Evolutionary conservation across 2,797 vertebrate species (phyloP).

Genomic region (Champsocephalus gunnari): DNA sequence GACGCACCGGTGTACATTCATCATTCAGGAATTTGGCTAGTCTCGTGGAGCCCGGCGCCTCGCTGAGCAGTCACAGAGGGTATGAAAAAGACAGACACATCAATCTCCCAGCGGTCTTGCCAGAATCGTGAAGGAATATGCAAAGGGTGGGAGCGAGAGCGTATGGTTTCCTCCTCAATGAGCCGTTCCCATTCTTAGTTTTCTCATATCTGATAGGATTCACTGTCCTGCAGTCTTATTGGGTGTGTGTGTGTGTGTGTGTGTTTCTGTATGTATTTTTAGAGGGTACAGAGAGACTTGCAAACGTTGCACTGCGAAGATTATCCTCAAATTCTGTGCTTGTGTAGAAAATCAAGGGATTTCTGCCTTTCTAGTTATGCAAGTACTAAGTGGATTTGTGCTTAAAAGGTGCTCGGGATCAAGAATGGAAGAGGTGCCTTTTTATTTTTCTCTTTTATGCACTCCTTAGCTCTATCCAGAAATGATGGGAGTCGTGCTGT

Average conservation of each 20-base stretch:
- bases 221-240: slow-evolving; percentile 59
- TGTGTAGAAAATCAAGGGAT: slow-evolving; percentile 65
- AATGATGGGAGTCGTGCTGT: slow-evolving; percentile 64
- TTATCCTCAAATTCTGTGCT: slow-evolving; percentile 68
- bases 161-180: slow-evolving; percentile 65
- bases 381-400: slow-evolving; percentile 66
- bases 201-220: slow-evolving; percentile 68
- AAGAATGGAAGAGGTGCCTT: slow-evolving; percentile 56
- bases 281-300: slow-evolving; percentile 34
- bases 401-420: slow-evolving; percentile 73
- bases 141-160: slow-evolving; percentile 48
- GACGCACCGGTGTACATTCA: slow-evolving; percentile 73
- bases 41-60: slow-evolving; percentile 64
- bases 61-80: slow-evolving; percentile 76
- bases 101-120: slow-evolving; percentile 77
- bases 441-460: slow-evolving; percentile 64
- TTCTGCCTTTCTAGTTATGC: slow-evolving; percentile 51
- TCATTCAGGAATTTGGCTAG: slow-evolving; percentile 77
- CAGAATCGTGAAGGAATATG: slow-evolving; percentile 72
- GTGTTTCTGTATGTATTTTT: slow-evolving; percentile 47
- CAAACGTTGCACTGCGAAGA: slow-evolving; percentile 57
- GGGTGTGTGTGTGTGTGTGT: slow-evolving; percentile 37
- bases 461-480: slow-evolving; percentile 53
- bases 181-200: slow-evolving; percentile 70
- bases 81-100: slow-evolving; percentile 76